Base-by-base conservation (phyloP, 1,140 invertebrate species). In the Drosophila malerkotliana region DNA sequence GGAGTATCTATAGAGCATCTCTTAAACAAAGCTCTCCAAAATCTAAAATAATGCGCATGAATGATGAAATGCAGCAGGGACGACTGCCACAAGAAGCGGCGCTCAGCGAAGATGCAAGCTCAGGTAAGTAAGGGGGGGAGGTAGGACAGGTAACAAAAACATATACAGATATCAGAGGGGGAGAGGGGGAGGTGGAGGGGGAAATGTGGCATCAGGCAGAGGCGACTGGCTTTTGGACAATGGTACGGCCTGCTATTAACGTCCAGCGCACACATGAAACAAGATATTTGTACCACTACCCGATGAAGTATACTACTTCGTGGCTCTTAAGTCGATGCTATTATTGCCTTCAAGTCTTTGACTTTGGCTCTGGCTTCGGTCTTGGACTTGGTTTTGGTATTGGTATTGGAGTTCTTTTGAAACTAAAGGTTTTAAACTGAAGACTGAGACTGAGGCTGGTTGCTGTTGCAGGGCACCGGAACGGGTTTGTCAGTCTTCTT, bases 201-300 rank as follows among this genome's bases (percentile, higher is more conserved):
- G n/a, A n/a, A 47, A 32, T 47, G 41, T 0, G 8, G 44, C 18
- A 44, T 10, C 7, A 24, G 21, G 44, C 44, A 18, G 18, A 10
- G 44, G 44, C 37, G 58, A 44, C 41, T 69, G 67, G 67, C 67
- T 71, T 57, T 71, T 56, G 61, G 76, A 72, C 79, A 59, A 48
- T 61, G 62, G 60, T 72, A 53, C 53, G 53, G 73, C 59, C 82
- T 79, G 80, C 80, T 89, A 89, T 89, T 89, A 90, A 90, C 81
- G 85, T 89, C 85, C 81, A 90, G 74, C 85, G 85, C 79, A 84
- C 88, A 88, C 79, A 90, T 90, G 88, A 90, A 90, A 90, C 88
- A 90, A 90, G 88, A 90, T 90, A 90, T 90, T 90, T 84, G 88
- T 90, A 82, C 64, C 84, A 79, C 72, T 68, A 67, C 68, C 84